Evolutionary conservation across 2,797 vertebrate species (phyloP), one percentile per base, ranked within the genome.

Genomic region (Microchirus variegatus): DNA sequence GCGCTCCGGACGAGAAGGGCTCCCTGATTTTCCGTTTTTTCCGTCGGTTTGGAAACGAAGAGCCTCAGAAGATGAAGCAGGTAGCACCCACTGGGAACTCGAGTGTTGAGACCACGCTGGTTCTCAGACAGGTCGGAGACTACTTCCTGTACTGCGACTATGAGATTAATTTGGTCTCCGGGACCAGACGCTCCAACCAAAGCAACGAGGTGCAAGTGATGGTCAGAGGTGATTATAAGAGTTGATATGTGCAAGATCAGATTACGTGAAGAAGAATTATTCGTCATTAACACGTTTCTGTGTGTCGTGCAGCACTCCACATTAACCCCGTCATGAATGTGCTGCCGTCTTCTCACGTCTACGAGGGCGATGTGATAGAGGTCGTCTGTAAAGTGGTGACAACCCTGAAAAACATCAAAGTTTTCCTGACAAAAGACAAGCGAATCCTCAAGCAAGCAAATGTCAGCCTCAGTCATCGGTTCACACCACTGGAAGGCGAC

Each of bases 1-100:
- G 82, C 0, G 92, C 90, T 52, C 73, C 84, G 0, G 68, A 82
- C 16, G 92, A 93, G 66, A 90, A 62, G 18, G 91, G 91, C 37
- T 8, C 36, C 9, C 62, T 93, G 13, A 4, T 18, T 14, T 88
- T 91, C 73, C 15, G 9, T 13, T 91, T 91, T 75, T 85, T 83
- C 49, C 67, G 74, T 53, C 71, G 18, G 56, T 61, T 64, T 10
- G 11, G 19, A 9, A 40, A 0, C 0, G 71, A 80, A n/a, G 54
- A 48, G 0, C 1, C 63, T n/a, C 0, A 22, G 26, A 43, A 2
- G 14, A 49, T 89, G 26, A 85, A 80, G 42, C 22, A 55, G 10
- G 12, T 50, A 0, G 9, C 0, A 0, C 2, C 52, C 3, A 31
- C 0, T 9, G 73, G 46, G 22, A 91, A 80, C 70, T 63, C 78